Evolutionary conservation across 2,113 vertebrate species (phyloP).

Genomic region (Entomyzon cyanotis): DNA sequence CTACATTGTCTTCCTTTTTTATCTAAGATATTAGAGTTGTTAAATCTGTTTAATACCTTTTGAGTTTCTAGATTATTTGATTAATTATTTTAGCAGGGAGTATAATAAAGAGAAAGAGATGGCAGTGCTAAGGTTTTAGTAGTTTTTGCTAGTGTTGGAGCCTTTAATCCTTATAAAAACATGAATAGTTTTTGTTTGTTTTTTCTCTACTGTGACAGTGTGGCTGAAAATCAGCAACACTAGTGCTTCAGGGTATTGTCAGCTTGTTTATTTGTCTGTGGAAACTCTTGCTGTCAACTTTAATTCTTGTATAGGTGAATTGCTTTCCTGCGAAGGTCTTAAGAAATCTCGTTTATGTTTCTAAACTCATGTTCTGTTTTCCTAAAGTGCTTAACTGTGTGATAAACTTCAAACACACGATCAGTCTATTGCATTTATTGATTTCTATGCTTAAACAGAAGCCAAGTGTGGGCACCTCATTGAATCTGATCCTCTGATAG

Average conservation of each 20-base stretch:
- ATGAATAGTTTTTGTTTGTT: not conserved
- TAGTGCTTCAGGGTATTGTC: slow-evolving; percentile 56
- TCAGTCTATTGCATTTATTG: not conserved
- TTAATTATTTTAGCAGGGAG: not conserved
- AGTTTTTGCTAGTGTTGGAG: not conserved
- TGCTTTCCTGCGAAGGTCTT: slow-evolving; percentile 22
- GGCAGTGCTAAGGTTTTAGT: not conserved
- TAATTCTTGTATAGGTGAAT: slow-evolving; percentile 40
- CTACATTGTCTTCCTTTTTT: not conserved
- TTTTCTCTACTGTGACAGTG: not conserved
- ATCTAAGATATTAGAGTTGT: not conserved
- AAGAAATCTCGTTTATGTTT: slow-evolving; percentile 43
- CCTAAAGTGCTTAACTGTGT: not conserved
- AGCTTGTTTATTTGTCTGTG: slow-evolving; percentile 40
- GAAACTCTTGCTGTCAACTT: slow-evolving; percentile 40
- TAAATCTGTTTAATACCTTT: not conserved
- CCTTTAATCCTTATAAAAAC: not conserved
- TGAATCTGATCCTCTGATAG: not conserved
- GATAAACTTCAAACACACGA: not conserved
- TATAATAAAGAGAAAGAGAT: not conserved
- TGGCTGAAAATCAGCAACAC: slow-evolving; percentile 35
- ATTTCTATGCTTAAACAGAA: slow-evolving; percentile 27
- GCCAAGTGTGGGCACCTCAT: not conserved
- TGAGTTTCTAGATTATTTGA: not conserved
- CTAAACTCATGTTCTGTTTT: slow-evolving; percentile 23